Evolutionary conservation across 2,113 vertebrate species (phyloP).

Genomic region (Rhodinocichla rosea): DNA sequence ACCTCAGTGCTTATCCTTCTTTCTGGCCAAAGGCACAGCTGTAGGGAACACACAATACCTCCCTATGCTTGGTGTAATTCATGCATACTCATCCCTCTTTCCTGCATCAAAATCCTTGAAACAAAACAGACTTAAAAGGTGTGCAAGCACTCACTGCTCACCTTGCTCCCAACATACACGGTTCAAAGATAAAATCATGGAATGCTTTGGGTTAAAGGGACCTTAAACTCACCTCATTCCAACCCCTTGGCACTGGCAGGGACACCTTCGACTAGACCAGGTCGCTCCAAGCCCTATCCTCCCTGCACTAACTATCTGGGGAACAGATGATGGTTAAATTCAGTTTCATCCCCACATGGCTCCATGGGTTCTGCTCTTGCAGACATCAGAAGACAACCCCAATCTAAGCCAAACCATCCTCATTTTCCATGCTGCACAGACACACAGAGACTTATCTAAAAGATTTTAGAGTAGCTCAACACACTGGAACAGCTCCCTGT

Average conservation of each 20-base stretch:
- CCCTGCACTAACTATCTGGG: neutral
- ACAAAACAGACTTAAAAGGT: neutral
- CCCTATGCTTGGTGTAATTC: neutral
- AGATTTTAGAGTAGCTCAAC: neutral
- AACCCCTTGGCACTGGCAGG: neutral
- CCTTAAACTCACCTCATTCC: neutral
- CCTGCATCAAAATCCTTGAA: neutral
- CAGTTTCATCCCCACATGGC: accelerated
- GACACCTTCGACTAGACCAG: neutral
- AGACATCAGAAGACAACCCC: neutral
- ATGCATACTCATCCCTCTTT: neutral
- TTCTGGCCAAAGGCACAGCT: neutral
- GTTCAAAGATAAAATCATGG: neutral
- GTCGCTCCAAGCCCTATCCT: neutral
- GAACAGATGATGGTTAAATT: neutral
- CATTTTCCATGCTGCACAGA: neutral
- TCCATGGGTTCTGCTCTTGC: neutral
- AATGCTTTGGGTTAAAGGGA: neutral
- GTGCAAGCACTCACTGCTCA: accelerated
- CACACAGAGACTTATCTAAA: neutral
- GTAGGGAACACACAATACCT: neutral
- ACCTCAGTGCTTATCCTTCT: neutral
- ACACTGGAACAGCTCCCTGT: neutral
- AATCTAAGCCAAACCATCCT: neutral
- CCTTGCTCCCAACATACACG: accelerated